Base-by-base conservation (phyloP, 2,797 vertebrate species). In the Austrolebias charrua region DNA sequence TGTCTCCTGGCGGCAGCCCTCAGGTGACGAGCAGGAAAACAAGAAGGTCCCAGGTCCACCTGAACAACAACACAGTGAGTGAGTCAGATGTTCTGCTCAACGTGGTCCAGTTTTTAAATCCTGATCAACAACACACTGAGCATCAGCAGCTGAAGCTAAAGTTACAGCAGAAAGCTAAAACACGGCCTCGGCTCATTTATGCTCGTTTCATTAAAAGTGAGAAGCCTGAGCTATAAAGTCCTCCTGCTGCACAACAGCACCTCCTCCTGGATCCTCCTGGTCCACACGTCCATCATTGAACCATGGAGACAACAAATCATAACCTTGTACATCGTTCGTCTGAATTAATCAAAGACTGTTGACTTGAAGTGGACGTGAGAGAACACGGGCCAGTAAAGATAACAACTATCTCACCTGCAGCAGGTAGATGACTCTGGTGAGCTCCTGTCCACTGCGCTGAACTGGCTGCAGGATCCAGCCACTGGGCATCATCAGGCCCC, bases 401-500 rank as follows among this genome's bases (percentile, higher is more conserved):
- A 10, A 47, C 47, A 28, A 3, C 24, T 18, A 12, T 60, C 76
- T 84, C 86, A 99, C 98, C 94, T 99, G 98, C 60, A 94, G 87
- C 87, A 99, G 87, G 85, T 94, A 96, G 71, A 95, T 73, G 60
- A 97, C 93, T 83, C 92, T 93, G 70, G 95, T 95, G 62, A 93
- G 67, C 20, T 96, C 94, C 76, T 86, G 93, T 70, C 94, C 94
- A 0, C 92, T 73, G 11, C 81, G 63, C n/a, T 62, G 88, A 16
- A 93, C 82, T 35, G 95, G 93, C 79, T 97, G 95, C 63, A 99
- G 89, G 77, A 98, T 74, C 96, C 96, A 99, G 68, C 95, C 96
- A 14, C 97, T 99, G 71, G 98, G 96, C 82, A 98, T 87, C 89
- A 99, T 93, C 85, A 99, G 96, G 20, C 95, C 96, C 48, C 96